phyloP scores from a whole-genome alignment of 2,113 vertebrate genomes.

The Megaleporinus macrocephalus region DNA sequence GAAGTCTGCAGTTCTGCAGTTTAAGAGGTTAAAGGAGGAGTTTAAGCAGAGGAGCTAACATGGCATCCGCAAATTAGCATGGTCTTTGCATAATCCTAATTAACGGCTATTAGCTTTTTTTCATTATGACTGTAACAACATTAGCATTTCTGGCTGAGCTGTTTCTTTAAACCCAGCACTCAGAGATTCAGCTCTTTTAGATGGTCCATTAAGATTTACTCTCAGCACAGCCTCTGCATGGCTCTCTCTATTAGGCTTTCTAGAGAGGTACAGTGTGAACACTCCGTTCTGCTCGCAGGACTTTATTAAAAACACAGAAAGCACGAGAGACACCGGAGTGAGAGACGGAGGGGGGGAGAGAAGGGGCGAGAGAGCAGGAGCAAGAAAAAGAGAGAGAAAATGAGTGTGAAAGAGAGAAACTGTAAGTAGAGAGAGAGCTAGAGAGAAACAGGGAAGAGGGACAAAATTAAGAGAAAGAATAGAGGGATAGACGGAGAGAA shows the following conservation, averaged over 20 bases:
- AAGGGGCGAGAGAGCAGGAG: no score
- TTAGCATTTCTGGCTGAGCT: not conserved
- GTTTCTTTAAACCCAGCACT: not conserved
- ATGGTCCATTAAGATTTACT: not conserved
- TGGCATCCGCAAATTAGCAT: not conserved
- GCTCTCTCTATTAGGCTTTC: not conserved
- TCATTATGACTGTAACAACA: not conserved
- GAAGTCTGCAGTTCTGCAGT: not conserved
- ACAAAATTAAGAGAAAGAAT: not conserved
- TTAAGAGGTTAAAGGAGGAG: constrained; percentile 4
- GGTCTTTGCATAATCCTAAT: not conserved
- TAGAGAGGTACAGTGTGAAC: not conserved
- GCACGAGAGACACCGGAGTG: no score
- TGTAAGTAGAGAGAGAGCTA: not conserved
- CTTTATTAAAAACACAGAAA: no score
- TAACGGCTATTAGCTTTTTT: constrained; percentile 6
- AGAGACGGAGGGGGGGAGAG: no score
- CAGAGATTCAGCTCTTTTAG: not conserved
- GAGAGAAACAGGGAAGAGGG: constrained; percentile 1
- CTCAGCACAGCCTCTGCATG: not conserved
- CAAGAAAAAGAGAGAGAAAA: no score
- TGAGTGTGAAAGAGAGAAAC: no score
- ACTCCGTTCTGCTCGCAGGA: no score
- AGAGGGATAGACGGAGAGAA: not conserved
- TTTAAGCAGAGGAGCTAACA: not conserved